Evolutionary conservation across 2,113 vertebrate genomes (phyloP).

Genomic region (Sigmodon hispidus): DNA sequence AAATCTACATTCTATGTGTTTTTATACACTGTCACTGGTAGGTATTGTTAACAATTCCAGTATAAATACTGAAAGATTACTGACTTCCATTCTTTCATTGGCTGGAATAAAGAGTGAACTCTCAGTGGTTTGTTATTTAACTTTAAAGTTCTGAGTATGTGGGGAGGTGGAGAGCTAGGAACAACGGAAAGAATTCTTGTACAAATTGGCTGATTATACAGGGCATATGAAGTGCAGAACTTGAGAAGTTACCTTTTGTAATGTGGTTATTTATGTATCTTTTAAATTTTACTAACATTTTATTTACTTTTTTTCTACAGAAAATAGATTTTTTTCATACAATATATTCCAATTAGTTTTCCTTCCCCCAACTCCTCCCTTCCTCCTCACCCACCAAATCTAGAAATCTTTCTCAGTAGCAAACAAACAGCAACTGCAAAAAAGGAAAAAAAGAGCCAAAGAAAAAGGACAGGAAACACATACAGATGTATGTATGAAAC

Average conservation of each 20-base stretch:
- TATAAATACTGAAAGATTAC: background rate
- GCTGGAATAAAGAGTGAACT: background rate
- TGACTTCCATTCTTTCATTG: background rate
- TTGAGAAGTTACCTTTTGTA: background rate
- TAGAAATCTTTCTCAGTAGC: background rate
- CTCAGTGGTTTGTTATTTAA: conserved; percentile 19
- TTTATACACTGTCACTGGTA: background rate
- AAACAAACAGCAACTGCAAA: background rate
- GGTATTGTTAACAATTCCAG: background rate
- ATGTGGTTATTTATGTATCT: background rate
- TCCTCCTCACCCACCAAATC: background rate
- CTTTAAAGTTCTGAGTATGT: background rate
- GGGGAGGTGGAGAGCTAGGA: background rate
- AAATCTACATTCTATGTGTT: background rate
- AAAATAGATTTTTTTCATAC: background rate
- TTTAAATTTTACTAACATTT: background rate
- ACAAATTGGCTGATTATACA: conserved; percentile 29
- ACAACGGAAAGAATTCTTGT: conserved; percentile 33
- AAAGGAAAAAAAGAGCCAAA: background rate
- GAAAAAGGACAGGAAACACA: background rate
- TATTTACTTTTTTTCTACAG: background rate
- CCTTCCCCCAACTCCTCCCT: background rate
- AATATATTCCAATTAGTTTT: background rate
- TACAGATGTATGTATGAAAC: background rate
- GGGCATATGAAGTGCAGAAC: background rate